These are phyloP conservation scores for Notodonta dromedarius DNA, from an alignment of 2,888 invertebrate species.

Conservation along the genomic window DNA sequence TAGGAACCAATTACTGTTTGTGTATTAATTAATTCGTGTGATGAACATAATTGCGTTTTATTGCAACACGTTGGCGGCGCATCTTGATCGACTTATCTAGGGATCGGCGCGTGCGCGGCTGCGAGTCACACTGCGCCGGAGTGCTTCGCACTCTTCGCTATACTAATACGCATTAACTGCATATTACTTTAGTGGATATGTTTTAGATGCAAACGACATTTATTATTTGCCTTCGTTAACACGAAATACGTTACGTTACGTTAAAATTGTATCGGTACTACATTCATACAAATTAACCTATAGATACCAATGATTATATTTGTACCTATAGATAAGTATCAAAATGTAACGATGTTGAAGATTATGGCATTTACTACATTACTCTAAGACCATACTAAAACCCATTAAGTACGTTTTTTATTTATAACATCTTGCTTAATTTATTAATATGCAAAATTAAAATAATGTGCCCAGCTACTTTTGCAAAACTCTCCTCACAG, in stretches of 20 bases:
- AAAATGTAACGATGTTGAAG: too few relatives aligned
- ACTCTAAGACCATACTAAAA: too few relatives aligned
- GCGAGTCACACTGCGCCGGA: constrained; percentile 20
- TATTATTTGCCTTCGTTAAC: constrained; percentile 7
- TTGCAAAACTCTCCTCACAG: background rate
- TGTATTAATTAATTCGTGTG: constrained; percentile 49
- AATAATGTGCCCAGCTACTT: too few relatives aligned
- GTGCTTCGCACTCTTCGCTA: constrained; percentile 35
- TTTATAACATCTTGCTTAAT: too few relatives aligned
- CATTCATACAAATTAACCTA: too few relatives aligned
- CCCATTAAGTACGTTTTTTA: too few relatives aligned
- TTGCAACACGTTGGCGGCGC: constrained; percentile 47
- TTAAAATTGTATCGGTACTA: too few relatives aligned
- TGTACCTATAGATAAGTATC: too few relatives aligned
- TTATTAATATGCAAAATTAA: too few relatives aligned
- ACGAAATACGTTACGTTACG: background rate
- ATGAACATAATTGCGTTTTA: constrained; percentile 59
- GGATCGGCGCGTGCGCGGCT: constrained; percentile 40
- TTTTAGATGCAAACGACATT: constrained; percentile 15
- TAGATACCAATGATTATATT: too few relatives aligned
- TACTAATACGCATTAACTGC: constrained; percentile 41
- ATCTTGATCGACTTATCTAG: constrained; percentile 51
- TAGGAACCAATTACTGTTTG: constrained; percentile 45
- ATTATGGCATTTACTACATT: too few relatives aligned
- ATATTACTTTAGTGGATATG: constrained; percentile 22